Percentiles rank a stretch among this genome's conserved stretches.
Evolutionary conservation across 2,888 invertebrate genomes (phyloP).

Genomic region (Rugalucina vietnamica): DNA sequence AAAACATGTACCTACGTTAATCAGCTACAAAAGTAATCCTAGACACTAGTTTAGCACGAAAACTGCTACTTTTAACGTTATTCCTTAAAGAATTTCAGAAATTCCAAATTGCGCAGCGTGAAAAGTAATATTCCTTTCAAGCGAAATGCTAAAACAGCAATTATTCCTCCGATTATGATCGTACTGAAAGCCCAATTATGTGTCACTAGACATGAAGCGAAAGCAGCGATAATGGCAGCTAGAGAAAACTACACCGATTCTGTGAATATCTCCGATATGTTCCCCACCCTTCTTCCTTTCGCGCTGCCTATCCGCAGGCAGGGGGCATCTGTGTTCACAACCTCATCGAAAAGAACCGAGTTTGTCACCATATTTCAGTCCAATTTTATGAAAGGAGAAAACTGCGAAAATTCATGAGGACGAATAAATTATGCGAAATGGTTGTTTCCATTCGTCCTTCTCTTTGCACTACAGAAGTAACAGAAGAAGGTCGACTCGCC

Average conservation of each 20-base stretch:
- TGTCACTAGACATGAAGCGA: not conserved
- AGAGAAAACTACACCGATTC: not conserved
- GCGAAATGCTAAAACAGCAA: slow-evolving; percentile 2
- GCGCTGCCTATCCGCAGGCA: slow-evolving; percentile 24
- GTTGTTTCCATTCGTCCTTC: slow-evolving; percentile 65
- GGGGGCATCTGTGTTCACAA: slow-evolving; percentile 35
- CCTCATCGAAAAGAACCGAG: slow-evolving; percentile 31
- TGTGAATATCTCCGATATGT: not conserved
- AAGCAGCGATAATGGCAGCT: not conserved
- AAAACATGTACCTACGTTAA: not conserved
- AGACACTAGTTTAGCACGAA: not conserved
- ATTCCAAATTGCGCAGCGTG: not conserved
- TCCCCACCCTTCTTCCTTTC: slow-evolving; percentile 33
- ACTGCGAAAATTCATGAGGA: slow-evolving; percentile 68
- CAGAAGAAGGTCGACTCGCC: slow-evolving; percentile 62
- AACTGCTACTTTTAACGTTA: not conserved
- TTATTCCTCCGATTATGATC: slow-evolving; percentile 3
- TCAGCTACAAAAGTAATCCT: not conserved
- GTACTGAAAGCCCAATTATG: not conserved
- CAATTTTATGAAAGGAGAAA: slow-evolving; percentile 59
- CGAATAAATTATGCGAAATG: slow-evolving; percentile 80
- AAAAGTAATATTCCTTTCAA: slow-evolving; percentile 9
- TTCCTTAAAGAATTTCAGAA: not conserved
- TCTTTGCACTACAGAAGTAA: slow-evolving; percentile 38
- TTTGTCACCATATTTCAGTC: slow-evolving; percentile 50